These are phyloP conservation scores for Callinectes sapidus DNA, from an alignment of 2,888 invertebrate species.

Conservation along the genomic window DNA sequence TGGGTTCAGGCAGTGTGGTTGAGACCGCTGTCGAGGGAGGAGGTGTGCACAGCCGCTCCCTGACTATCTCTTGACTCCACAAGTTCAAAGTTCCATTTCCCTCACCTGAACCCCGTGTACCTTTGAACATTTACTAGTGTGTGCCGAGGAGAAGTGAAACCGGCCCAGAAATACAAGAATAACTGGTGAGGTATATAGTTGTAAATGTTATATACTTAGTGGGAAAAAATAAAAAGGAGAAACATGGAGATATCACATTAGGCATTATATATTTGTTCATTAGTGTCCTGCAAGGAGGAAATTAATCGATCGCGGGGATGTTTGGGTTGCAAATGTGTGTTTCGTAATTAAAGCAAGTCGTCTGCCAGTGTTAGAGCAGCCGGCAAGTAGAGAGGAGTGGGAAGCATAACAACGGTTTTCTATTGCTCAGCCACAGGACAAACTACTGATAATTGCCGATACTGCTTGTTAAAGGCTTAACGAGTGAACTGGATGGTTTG, in stretches of 20 bases:
- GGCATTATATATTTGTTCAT: too few relatives aligned
- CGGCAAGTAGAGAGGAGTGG: background rate
- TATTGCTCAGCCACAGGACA: background rate
- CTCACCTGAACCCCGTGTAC: background rate
- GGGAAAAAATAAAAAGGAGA: background rate
- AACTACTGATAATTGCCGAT: background rate
- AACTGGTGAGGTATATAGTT: background rate
- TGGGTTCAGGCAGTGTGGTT: constrained; percentile 2
- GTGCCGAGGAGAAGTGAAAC: background rate
- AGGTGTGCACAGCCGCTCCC: background rate
- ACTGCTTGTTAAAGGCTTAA: too few relatives aligned
- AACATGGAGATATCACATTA: too few relatives aligned
- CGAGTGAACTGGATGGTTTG: too few relatives aligned
- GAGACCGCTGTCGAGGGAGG: background rate
- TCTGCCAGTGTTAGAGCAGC: background rate
- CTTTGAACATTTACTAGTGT: background rate
- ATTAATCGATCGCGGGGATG: background rate
- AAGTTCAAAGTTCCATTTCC: background rate
- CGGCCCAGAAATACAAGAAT: background rate
- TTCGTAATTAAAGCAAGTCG: background rate
- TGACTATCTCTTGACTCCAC: background rate
- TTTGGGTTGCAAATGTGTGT: background rate
- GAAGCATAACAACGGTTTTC: background rate
- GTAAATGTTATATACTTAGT: background rate
- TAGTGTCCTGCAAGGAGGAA: too few relatives aligned